Percentiles rank a stretch among this genome's conserved stretches.
phyloP scores from a whole-genome alignment of 2,888 invertebrate genomes.

The Aleiodes leptofemur region DNA sequence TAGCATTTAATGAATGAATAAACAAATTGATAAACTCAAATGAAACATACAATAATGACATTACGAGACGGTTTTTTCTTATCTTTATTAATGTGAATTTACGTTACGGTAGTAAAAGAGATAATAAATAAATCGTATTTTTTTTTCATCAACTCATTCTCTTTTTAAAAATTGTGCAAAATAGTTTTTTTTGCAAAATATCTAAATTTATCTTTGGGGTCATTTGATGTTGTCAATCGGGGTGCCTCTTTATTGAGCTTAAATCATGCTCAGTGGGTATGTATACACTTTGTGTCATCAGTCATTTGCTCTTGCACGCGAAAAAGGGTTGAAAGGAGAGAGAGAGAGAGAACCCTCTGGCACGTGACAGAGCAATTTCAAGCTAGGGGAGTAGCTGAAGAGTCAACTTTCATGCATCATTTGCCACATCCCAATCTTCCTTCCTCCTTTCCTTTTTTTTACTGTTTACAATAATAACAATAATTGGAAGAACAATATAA shows the following conservation, averaged over 20 bases:
- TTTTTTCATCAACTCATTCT: not conserved
- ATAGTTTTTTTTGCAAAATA: not conserved
- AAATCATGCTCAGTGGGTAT: constrained; percentile 21
- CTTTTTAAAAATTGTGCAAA: too few relatives aligned
- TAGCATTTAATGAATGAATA: too few relatives aligned
- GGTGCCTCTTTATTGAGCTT: not conserved
- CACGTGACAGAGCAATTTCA: constrained; percentile 27
- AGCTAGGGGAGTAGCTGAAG: constrained; percentile 19
- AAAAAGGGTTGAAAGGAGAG: constrained; percentile 16
- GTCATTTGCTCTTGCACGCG: constrained; percentile 41
- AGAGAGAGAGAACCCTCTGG: not conserved
- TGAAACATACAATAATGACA: too few relatives aligned
- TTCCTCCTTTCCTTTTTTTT: constrained; percentile 6
- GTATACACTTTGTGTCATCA: constrained; percentile 42
- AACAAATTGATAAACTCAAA: too few relatives aligned
- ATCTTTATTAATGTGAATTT: too few relatives aligned
- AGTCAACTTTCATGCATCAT: constrained; percentile 22
- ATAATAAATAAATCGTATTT: not conserved
- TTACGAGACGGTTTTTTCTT: too few relatives aligned
- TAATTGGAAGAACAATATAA: not conserved
- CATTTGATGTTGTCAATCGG: constrained; percentile 13
- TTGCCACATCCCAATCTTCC: constrained; percentile 7
- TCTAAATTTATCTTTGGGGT: constrained; percentile 1
- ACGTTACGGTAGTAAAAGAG: not conserved
- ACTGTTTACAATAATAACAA: not conserved